These are phyloP conservation scores for Monochamus alternatus DNA, from an alignment of 2,888 invertebrate species.

Conservation along the genomic window DNA sequence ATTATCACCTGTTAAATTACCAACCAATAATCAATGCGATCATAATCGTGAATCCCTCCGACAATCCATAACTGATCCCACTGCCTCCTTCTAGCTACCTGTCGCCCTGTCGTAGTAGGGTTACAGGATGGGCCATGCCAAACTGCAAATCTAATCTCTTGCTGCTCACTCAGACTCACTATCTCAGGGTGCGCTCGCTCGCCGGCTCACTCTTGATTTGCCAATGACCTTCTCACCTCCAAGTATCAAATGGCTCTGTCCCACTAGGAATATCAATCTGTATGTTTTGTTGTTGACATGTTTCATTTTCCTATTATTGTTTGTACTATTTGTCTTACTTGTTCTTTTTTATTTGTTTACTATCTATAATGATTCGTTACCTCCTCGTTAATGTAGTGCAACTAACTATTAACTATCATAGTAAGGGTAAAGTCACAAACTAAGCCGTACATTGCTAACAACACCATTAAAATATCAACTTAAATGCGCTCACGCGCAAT, in stretches of 20 bases:
- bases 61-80: constrained; percentile 35
- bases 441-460: constrained; percentile 43
- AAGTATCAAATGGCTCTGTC: constrained; percentile 75
- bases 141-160: constrained; percentile 58
- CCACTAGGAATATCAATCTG: constrained; percentile 72
- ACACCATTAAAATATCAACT: constrained; percentile 39
- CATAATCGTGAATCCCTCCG: constrained; percentile 19
- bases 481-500: constrained; percentile 19
- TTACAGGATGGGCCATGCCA: constrained; percentile 56
- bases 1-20: constrained; percentile 38
- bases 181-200: constrained; percentile 64
- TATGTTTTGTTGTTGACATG: constrained; percentile 72
- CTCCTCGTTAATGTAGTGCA: constrained; percentile 68
- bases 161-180: constrained; percentile 62
- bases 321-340: constrained; percentile 60
- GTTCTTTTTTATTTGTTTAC: constrained; percentile 32
- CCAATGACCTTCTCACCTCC: constrained; percentile 73
- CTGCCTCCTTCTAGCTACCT: constrained; percentile 46
- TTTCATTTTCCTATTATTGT: constrained; percentile 67
- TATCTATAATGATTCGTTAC: constrained; percentile 69
- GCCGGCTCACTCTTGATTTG: constrained; percentile 67
- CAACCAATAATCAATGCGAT: constrained; percentile 33
- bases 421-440: constrained; percentile 47
- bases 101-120: constrained; percentile 53
- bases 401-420: constrained; percentile 53